phyloP scores from a whole-genome alignment of 2,797 vertebrate species.

The Sebastes cheni region DNA sequence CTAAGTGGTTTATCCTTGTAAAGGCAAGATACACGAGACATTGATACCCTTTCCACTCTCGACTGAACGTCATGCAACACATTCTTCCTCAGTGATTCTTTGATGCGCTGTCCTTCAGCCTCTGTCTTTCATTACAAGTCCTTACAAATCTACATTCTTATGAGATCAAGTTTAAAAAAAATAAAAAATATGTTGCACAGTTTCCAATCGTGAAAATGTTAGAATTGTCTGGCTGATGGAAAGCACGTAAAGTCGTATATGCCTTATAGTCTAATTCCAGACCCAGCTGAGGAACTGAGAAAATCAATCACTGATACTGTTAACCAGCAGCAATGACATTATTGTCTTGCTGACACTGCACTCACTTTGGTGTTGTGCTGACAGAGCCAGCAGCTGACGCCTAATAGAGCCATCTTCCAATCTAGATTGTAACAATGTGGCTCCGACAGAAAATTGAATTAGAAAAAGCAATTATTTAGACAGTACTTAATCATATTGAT shows the following conservation, averaged over 20 bases:
- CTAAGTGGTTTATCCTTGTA: background rate
- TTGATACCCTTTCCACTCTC: background rate
- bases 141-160: background rate
- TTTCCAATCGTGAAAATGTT: constrained; percentile 8
- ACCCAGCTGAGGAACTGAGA: constrained; percentile 37
- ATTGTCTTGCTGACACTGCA: constrained; percentile 51
- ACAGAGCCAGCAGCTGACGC: constrained; percentile 6
- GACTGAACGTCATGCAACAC: background rate
- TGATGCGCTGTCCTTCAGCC: background rate
- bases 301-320: constrained; percentile 55
- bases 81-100: background rate
- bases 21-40: background rate
- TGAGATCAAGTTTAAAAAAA: background rate
- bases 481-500: background rate
- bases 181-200: background rate
- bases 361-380: constrained; percentile 39
- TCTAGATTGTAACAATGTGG: constrained; percentile 27
- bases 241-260: constrained; percentile 29
- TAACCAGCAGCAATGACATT: constrained; percentile 62
- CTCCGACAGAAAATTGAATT: background rate
- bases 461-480: background rate
- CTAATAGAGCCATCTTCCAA: constrained; percentile 14
- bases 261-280: constrained; percentile 52
- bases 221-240: constrained; percentile 17
- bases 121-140: background rate